phyloP scores from a whole-genome alignment of 2,113 vertebrate genomes.

The Puntigrus tetrazona region DNA sequence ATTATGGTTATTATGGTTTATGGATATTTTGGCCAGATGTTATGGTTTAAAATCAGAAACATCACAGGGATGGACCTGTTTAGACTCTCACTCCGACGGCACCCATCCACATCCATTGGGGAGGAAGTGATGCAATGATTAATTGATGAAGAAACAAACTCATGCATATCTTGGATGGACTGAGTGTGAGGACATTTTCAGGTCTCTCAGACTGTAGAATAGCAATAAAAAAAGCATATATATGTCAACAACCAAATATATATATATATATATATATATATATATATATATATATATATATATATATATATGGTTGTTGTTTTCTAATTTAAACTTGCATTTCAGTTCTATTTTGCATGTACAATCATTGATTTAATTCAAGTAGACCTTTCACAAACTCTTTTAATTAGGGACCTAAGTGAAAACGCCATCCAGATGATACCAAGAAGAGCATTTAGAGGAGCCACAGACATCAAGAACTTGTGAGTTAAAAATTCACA shows the following conservation, averaged over 20 bases:
- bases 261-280: too few species aligned
- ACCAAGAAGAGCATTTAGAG: constrained; percentile 95
- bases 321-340: not conserved
- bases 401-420: constrained; percentile 86
- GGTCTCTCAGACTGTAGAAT: not conserved
- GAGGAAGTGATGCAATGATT: not conserved
- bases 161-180: not conserved
- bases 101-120: not conserved
- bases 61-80: not conserved
- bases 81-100: not conserved
- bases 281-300: too few species aligned
- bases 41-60: not conserved
- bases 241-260: too few species aligned
- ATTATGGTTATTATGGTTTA: too few species aligned
- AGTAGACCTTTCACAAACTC: constrained; percentile 22
- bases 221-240: too few species aligned
- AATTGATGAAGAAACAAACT: not conserved
- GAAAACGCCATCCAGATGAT: constrained; percentile 96
- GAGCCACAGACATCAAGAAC: constrained; percentile 96
- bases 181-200: too few species aligned
- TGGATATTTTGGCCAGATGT: too few species aligned
- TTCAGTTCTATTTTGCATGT: not conserved
- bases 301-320: too few species aligned
- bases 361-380: not conserved
- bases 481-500: constrained; percentile 72